Evolutionary conservation across 2,797 vertebrate species (phyloP), one percentile per base, ranked within the genome.

Genomic region (Serranus cabrilla): DNA sequence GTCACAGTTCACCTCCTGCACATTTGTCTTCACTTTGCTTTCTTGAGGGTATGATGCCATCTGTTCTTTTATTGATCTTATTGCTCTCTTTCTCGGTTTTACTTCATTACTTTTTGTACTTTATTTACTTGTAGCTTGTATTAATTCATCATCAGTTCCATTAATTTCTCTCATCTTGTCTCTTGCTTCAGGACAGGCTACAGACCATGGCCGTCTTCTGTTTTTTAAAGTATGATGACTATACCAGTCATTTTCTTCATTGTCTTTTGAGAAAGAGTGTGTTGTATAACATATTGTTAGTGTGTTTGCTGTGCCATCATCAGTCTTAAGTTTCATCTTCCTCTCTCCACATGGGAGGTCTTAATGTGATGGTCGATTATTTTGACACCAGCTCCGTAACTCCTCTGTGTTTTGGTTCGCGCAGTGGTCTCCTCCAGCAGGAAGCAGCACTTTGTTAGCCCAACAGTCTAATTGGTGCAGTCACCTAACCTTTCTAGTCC

Each of bases 401-500:
- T 18, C 27, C 5, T n/a, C 49, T 16, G 20, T 51, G 50, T 60
- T 74, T 67, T 57, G 9, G 14, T 70, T 72, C 60, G 60, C 63
- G 39, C 60, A 16, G n/a, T 39, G 17, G 47, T 73, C 64, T 13
- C 64, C 34, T 43, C 21, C 62, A 71, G 55, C 58, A 11, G 49
- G 58, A 57, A 51, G 27, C 10, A 21, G 12, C 71, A 17, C 50
- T 73, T 78, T 23, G 11, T 83, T 79, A 79, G 49, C 16, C 0
- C 66, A 52, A 3, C 34, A 39, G 45, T 21, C 62, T 91, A 86
- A 89, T 87, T 75, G 58, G 50, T 79, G 20, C 52, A 43, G 84
- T 88, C 76, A 71, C 58, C 37, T 90, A 66, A 87, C 89, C 81
- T 91, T 88, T 73, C 2, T 1, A 63, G 37, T 50, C 31, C 74